Conservation (phyloP, 2,113 vertebrate genomes). For the Pungitius pungitius region DNA sequence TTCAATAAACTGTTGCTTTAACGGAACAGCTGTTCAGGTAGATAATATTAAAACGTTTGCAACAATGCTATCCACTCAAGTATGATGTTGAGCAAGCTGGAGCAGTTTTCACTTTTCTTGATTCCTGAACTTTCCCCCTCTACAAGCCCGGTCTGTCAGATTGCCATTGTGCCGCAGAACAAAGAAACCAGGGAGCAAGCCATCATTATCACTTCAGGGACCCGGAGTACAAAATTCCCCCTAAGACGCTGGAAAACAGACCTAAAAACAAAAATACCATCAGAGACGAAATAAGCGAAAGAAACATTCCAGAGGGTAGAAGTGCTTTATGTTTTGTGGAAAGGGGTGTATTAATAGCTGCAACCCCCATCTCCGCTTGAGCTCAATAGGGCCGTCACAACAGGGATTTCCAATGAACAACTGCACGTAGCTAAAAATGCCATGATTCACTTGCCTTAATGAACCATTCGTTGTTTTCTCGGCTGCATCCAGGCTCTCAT, state of each 20-base stretch:
- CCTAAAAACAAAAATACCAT: constrained; percentile 75
- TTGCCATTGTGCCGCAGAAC: constrained; percentile 55
- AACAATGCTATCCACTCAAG: not conserved
- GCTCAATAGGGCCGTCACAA: constrained; percentile 60
- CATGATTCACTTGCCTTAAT: constrained; percentile 61
- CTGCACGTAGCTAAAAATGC: constrained; percentile 54
- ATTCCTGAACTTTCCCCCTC: constrained; percentile 30
- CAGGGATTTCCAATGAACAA: constrained; percentile 58
- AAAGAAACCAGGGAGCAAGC: constrained; percentile 56
- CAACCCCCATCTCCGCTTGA: constrained; percentile 41
- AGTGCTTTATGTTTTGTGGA: constrained; percentile 22
- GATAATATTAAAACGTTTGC: constrained; percentile 6
- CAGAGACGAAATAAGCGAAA: constrained; percentile 63
- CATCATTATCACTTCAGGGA: constrained; percentile 70
- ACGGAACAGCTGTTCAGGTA: not conserved
- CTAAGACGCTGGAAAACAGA: constrained; percentile 60
- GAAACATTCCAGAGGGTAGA: constrained; percentile 50
- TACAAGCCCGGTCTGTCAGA: constrained; percentile 26
- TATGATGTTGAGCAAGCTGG: not conserved
- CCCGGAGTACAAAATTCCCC: constrained; percentile 50
- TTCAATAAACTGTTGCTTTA: not conserved
- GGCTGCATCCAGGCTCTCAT: constrained; percentile 21
- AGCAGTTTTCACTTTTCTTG: not conserved
- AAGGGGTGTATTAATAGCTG: constrained; percentile 29
- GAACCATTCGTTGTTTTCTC: constrained; percentile 55